These are phyloP conservation scores for Rafetus swinhoei DNA, from an alignment of 2,113 vertebrate genomes.

Conservation along the genomic window DNA sequence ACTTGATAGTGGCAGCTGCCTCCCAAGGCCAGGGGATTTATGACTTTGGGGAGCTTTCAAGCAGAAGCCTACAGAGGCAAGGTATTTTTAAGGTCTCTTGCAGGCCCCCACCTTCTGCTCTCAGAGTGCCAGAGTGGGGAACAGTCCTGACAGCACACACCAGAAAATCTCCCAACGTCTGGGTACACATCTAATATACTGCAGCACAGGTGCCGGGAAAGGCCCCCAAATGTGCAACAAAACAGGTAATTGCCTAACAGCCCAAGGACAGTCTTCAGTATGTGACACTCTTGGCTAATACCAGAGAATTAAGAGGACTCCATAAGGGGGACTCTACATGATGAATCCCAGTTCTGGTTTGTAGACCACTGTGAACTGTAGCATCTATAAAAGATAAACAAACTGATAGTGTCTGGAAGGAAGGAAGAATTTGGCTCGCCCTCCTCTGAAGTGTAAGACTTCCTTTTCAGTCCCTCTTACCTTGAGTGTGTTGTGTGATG, in stretches of 20 bases:
- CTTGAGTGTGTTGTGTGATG: slow-evolving; percentile 93
- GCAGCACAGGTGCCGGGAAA: background rate
- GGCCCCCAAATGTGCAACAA: background rate
- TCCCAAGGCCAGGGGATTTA: too few species aligned
- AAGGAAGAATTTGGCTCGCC: too few species aligned
- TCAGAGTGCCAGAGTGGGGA: too few species aligned
- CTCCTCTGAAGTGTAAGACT: accelerated
- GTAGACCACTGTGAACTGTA: accelerated
- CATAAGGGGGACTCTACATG: background rate
- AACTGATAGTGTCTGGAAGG: background rate
- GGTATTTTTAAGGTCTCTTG: too few species aligned
- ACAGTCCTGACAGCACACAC: too few species aligned
- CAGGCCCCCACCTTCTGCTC: too few species aligned
- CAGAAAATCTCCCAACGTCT: background rate
- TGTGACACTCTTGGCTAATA: background rate
- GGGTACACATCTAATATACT: background rate
- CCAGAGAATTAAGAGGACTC: background rate
- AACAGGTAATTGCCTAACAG: background rate
- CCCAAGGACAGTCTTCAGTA: accelerated
- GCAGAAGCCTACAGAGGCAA: too few species aligned
- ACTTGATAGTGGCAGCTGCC: too few species aligned
- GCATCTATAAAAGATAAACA: background rate
- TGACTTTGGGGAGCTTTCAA: too few species aligned
- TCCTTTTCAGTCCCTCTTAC: slow-evolving; percentile 74
- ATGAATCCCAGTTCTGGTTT: background rate